Base-by-base conservation (phyloP, 2,888 invertebrate species). In the Lithodes maja region DNA sequence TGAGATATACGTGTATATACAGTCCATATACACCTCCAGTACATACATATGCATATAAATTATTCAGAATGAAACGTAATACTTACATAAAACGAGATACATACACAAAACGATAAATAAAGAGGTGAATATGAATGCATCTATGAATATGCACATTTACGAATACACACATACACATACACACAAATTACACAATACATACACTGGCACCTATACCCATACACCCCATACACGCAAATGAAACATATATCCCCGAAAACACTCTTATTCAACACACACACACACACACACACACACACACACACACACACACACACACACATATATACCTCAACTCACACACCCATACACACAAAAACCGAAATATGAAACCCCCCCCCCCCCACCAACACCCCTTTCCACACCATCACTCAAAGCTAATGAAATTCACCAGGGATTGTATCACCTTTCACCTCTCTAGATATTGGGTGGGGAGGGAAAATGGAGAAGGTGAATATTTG, bases 251-350 rank as follows among this genome's bases (percentile, higher is more conserved):
- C 33, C 33, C 33, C 33, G 33, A n/a, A 74, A n/a, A 83, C 68
- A 78, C 74, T 33, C 33, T 33, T 33, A 33, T 33, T 33, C 33
- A 33, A 85, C 69, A 78, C 68, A 78, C 54, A 68, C 74, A 78
- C 33, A 85, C 74, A 77, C 78, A 85, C 78, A 85, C 78, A 78
- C 68, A 78, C 78, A 85, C 78, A 85, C 78, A 85, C 78, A 85
- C 78, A 78, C 69, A 85, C 78, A 85, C 78, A 85, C 71, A 85
- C 78, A 85, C 78, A 78, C 78, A 85, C 71, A 78, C 54, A 78
- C 54, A 85, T 49, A 85, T 50, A 85, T 78, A 85, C 33, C 61
- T 78, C 77, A n/a, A 78, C 74, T 68, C 53, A 85, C 71, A 78
- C 33, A 33, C 33, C 33, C 33, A 33, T 33, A 33, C 33, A 33